Evolutionary conservation across 37 sponge, comb jelly and placozoan species (phyloP).

Genomic region (Hormiphora californensis): DNA sequence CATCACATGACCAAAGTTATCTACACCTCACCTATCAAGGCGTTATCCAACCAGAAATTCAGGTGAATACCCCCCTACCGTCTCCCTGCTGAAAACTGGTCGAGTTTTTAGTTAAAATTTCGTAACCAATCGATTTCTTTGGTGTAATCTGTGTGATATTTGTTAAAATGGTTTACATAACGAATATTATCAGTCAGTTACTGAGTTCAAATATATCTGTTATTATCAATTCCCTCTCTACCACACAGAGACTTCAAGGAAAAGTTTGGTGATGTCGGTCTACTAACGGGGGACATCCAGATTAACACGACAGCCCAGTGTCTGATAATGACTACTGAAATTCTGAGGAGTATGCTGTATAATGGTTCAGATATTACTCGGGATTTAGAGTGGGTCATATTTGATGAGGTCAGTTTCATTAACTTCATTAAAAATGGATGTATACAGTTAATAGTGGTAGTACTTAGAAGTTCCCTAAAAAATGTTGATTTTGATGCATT

Average conservation of each 20-base stretch:
- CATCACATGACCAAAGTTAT: conserved; percentile 84
- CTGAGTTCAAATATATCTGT: too few species aligned
- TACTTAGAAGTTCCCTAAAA: too few species aligned
- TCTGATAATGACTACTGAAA: conserved; percentile 96
- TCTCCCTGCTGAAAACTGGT: too few species aligned
- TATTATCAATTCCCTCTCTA: too few species aligned
- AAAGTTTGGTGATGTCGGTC: conserved; percentile 77
- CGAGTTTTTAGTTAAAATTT: too few species aligned
- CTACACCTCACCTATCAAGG: conserved; percentile 97
- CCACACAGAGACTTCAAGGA: conserved; percentile 77
- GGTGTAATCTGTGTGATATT: too few species aligned
- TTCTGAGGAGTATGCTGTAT: conserved; percentile 93
- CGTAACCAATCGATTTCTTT: too few species aligned
- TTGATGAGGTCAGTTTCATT: conserved; percentile 88
- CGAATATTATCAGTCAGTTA: too few species aligned
- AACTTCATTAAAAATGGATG: too few species aligned
- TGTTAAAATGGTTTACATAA: too few species aligned
- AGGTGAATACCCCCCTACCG: conserved; percentile 23
- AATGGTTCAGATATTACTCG: conserved; percentile 93
- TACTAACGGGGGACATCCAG: conserved; percentile 90
- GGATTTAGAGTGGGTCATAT: conserved; percentile 95
- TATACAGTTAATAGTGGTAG: too few species aligned
- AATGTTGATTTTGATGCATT: not conserved
- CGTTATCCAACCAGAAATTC: conserved; percentile 96
- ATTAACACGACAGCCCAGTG: conserved; percentile 74